These are phyloP conservation scores for Diorhabda carinulata DNA, from an alignment of 1,140 invertebrate species.

Conservation along the genomic window DNA sequence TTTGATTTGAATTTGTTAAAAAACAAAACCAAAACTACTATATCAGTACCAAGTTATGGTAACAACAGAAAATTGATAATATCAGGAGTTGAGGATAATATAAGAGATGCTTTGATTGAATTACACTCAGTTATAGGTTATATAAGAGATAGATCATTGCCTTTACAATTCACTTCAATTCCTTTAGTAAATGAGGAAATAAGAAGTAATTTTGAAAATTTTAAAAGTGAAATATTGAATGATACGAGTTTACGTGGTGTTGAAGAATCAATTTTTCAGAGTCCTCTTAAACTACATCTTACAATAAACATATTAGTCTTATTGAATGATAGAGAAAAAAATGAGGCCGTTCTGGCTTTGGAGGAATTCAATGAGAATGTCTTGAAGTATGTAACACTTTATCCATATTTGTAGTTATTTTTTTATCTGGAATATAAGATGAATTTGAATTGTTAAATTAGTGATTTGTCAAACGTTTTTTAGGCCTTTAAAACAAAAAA, in stretches of 20 bases:
- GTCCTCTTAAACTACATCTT: slow-evolving; percentile 67
- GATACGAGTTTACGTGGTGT: slow-evolving; percentile 49
- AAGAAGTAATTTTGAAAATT: slow-evolving; percentile 55
- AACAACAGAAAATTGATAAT: slow-evolving; percentile 50
- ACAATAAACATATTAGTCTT: slow-evolving; percentile 69
- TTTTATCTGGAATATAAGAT: too few relatives aligned
- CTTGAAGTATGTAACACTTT: slow-evolving; percentile 51
- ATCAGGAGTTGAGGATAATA: slow-evolving; percentile 55
- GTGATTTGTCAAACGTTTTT: slow-evolving; percentile 6
- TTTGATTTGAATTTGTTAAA: slow-evolving; percentile 15
- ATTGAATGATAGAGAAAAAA: slow-evolving; percentile 62
- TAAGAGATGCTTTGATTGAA: slow-evolving; percentile 61
- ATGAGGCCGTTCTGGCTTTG: slow-evolving; percentile 53
- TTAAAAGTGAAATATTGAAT: slow-evolving; percentile 48
- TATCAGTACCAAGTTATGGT: slow-evolving; percentile 57
- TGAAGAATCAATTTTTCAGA: slow-evolving; percentile 67
- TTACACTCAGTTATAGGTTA: slow-evolving; percentile 64
- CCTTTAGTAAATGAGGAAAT: slow-evolving; percentile 59
- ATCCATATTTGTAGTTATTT: background rate
- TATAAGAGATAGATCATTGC: slow-evolving; percentile 57
- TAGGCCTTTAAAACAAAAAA: slow-evolving; percentile 18
- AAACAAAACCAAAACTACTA: slow-evolving; percentile 57
- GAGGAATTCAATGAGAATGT: slow-evolving; percentile 51
- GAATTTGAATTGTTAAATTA: too few relatives aligned
- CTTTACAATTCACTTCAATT: slow-evolving; percentile 76